A percentile compares a stretch with the other conserved stretches of the same genome.
These are phyloP conservation scores for Leptothorax acervorum DNA, from an alignment of 2,888 invertebrate species.

Conservation along the genomic window DNA sequence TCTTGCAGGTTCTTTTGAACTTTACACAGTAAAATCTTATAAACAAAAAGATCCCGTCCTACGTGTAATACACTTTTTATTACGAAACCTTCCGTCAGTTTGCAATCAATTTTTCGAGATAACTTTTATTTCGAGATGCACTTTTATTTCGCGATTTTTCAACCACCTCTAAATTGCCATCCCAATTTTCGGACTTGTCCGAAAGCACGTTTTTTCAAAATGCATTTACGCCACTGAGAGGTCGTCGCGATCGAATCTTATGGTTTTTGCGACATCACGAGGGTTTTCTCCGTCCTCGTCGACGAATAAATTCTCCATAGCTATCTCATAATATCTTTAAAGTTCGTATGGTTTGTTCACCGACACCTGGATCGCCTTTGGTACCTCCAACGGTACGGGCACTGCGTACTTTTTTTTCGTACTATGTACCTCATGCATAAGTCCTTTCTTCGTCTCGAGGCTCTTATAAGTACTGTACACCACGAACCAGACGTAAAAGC, in stretches of 20 bases:
- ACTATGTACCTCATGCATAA: slow-evolving; percentile 81
- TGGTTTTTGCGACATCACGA: not conserved
- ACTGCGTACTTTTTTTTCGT: slow-evolving; percentile 74
- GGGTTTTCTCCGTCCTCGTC: slow-evolving; percentile 4
- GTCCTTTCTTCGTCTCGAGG: slow-evolving; percentile 82
- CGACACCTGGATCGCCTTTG: slow-evolving; percentile 62
- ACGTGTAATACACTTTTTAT: slow-evolving; percentile 53
- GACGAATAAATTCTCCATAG: slow-evolving; percentile 47
- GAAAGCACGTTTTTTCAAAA: not conserved
- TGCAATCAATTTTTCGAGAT: not conserved
- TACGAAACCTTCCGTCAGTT: not conserved
- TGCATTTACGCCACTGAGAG: not conserved
- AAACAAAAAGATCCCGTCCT: not conserved
- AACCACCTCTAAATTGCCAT: not conserved
- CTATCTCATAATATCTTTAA: slow-evolving; percentile 64
- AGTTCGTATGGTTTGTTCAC: slow-evolving; percentile 76
- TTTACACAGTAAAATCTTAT: slow-evolving; percentile 53
- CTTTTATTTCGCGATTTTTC: not conserved
- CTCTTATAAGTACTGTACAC: slow-evolving; percentile 85
- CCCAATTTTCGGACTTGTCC: not conserved
- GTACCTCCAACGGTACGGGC: slow-evolving; percentile 60
- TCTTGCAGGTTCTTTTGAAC: slow-evolving; percentile 55
- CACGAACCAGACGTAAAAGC: slow-evolving; percentile 84
- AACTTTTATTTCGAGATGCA: not conserved
- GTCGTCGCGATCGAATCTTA: not conserved